These are phyloP conservation scores for Tragelaphus eurycerus DNA, from an alignment of 2,797 vertebrate species.

Conservation along the genomic window DNA sequence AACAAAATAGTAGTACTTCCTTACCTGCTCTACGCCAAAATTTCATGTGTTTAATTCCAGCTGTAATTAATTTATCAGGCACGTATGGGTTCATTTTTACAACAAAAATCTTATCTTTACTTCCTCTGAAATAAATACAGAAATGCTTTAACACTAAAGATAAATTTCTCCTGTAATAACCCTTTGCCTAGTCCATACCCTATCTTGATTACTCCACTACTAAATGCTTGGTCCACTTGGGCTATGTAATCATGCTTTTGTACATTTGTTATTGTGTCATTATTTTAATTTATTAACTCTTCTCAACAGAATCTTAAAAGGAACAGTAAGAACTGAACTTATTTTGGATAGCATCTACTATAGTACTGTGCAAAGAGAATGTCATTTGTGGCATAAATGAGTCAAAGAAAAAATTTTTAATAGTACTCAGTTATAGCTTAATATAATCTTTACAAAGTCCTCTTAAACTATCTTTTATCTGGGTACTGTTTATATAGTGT, in stretches of 20 bases:
- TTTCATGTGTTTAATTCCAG: conserved; percentile 97
- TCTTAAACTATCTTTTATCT: not conserved
- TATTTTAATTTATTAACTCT: conserved; percentile 33
- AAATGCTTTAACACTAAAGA: conserved; percentile 53
- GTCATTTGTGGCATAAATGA: not conserved
- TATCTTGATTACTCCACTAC: not conserved
- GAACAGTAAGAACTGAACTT: not conserved
- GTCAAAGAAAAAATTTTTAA: not conserved
- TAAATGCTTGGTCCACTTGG: not conserved
- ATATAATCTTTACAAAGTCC: not conserved
- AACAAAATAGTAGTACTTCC: conserved; percentile 44
- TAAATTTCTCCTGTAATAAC: not conserved
- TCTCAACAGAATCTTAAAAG: not conserved
- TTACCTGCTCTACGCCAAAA: conserved; percentile 99
- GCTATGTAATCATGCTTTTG: not conserved
- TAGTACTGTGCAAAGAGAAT: not conserved
- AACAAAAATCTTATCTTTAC: conserved; percentile 99
- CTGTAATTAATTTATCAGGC: conserved; percentile 97
- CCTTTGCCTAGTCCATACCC: not conserved
- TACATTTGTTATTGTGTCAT: not conserved
- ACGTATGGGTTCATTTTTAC: conserved; percentile 97
- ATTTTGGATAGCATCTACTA: not conserved
- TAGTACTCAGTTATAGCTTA: not conserved
- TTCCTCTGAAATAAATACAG: conserved; percentile 90
- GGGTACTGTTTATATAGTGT: not conserved